These are phyloP conservation scores for Busseola fusca DNA, from an alignment of 2,888 invertebrate species.

Conservation along the genomic window DNA sequence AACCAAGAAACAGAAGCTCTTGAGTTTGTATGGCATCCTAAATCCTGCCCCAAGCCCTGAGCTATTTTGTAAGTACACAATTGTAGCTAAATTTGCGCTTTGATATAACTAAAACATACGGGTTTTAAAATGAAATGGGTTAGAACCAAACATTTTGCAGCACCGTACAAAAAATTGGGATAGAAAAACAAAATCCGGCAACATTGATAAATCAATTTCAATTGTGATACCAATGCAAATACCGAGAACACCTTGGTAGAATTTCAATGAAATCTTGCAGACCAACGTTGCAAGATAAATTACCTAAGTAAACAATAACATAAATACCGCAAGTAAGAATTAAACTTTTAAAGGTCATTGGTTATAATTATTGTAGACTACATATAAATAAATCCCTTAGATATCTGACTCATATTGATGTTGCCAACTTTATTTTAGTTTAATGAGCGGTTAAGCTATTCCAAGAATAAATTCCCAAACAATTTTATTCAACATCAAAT, in stretches of 20 bases:
- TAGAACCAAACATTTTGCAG: not conserved
- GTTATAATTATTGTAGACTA: not conserved
- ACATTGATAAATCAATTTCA: not conserved
- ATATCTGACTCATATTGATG: not conserved
- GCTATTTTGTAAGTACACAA: not conserved
- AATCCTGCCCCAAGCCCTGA: not conserved
- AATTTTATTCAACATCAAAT: not conserved
- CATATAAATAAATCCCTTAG: not conserved
- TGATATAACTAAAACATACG: not conserved
- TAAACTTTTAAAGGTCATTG: not conserved
- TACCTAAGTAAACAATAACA: not conserved
- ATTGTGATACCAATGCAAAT: conserved; percentile 9
- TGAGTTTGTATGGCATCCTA: not conserved
- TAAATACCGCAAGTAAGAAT: conserved; percentile 1
- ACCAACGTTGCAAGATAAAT: not conserved
- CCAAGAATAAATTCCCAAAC: not conserved
- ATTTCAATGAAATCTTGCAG: not conserved
- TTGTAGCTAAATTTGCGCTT: not conserved
- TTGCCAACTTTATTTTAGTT: not conserved
- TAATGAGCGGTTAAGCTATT: not conserved
- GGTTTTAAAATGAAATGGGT: not conserved
- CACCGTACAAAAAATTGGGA: not conserved
- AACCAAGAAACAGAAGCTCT: not conserved
- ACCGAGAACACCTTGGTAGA: not conserved
- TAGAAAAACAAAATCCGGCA: not conserved